Conservation (phyloP, 2,888 invertebrate species). For the Thalpophila matura region DNA sequence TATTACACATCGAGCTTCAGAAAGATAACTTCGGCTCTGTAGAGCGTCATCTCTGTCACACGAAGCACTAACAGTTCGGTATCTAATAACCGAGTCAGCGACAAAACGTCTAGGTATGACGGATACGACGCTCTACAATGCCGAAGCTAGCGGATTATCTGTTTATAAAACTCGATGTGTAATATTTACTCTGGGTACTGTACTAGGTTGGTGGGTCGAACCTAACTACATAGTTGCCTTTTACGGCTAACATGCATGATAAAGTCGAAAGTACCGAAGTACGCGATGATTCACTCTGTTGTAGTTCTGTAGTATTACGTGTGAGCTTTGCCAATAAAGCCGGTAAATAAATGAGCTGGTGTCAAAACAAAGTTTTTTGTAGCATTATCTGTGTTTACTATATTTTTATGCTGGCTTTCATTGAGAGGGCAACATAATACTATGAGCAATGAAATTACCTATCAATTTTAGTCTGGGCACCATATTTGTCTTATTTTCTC, state of each 20-base stretch:
- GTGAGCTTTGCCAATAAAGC: slow-evolving; percentile 26
- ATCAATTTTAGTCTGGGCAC: background rate
- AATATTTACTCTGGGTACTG: too few species aligned
- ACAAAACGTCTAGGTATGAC: too few species aligned
- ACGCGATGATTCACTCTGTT: slow-evolving; percentile 38
- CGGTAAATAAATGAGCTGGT: slow-evolving; percentile 19
- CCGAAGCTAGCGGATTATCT: too few species aligned
- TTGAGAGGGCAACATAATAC: slow-evolving; percentile 4
- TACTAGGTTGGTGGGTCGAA: background rate
- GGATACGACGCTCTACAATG: too few species aligned
- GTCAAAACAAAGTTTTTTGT: slow-evolving; percentile 44
- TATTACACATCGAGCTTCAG: too few species aligned
- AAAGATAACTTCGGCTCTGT: too few species aligned
- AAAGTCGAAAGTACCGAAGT: slow-evolving; percentile 21
- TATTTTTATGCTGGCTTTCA: slow-evolving; percentile 31
- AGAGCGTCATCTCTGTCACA: too few species aligned
- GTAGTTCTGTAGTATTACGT: slow-evolving; percentile 27
- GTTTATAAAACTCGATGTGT: too few species aligned
- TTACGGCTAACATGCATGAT: slow-evolving; percentile 23
- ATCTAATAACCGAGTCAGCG: too few species aligned
- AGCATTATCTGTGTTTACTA: slow-evolving; percentile 41
- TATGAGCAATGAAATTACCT: background rate
- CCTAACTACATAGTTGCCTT: slow-evolving; percentile 18
- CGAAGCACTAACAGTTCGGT: too few species aligned
- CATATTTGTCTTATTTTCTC: too few species aligned